Evolutionary conservation across 2,113 vertebrate genomes (phyloP).

Genomic region (Axis porcinus): DNA sequence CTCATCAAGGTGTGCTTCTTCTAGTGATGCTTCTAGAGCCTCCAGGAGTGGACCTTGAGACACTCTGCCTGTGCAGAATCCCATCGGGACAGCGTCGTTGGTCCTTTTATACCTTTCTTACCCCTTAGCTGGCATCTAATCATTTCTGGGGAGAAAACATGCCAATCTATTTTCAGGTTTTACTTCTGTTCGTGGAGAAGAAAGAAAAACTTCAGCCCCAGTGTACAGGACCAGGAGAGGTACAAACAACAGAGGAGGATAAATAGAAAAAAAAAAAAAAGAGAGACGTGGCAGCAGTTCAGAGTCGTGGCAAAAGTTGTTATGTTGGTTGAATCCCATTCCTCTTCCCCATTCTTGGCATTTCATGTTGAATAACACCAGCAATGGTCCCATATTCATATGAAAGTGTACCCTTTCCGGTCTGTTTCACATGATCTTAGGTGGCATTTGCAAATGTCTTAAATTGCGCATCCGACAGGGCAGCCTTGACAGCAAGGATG

Average conservation of each 20-base stretch:
- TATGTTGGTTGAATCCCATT: not conserved
- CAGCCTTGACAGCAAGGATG: conserved; percentile 32
- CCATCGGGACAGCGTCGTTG: rapidly evolving
- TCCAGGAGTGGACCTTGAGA: not conserved
- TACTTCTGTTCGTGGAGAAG: no score
- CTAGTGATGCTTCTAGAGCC: not conserved
- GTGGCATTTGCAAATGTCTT: conserved; percentile 75
- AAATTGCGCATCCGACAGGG: conserved; percentile 38
- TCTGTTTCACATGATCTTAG: conserved; percentile 39
- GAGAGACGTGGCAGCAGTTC: not conserved
- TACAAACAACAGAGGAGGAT: not conserved
- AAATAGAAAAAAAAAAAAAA: not conserved
- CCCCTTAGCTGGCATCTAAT: not conserved
- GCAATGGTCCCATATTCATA: not conserved
- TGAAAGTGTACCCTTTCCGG: conserved; percentile 7
- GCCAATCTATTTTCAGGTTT: no score
- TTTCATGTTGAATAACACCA: conserved; percentile 20
- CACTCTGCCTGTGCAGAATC: not conserved
- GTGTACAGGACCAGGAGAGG: not conserved
- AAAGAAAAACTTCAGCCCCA: not conserved
- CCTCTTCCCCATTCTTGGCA: not conserved
- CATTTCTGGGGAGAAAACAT: no score
- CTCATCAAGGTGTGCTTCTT: not conserved
- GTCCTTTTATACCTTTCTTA: not conserved
- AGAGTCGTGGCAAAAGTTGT: not conserved